Percentiles rank a stretch among this genome's conserved stretches.
phyloP scores from a whole-genome alignment of 1,140 invertebrate species.

The Helicoverpa armigera region DNA sequence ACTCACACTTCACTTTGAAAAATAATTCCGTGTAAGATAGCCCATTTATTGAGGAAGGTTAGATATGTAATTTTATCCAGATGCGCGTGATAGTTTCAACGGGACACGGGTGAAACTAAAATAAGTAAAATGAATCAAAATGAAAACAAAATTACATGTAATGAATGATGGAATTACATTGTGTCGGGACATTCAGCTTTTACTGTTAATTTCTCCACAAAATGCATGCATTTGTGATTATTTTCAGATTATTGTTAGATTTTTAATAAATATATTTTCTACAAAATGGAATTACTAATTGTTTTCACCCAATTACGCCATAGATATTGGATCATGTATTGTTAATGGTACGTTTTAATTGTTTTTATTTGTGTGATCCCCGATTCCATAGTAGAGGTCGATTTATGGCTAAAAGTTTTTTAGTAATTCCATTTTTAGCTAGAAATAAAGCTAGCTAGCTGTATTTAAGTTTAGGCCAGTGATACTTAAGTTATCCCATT shows the following conservation, averaged over 20 bases:
- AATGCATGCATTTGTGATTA: neutral
- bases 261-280: slow-evolving; percentile 40
- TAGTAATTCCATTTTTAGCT: slow-evolving; percentile 57
- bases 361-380: slow-evolving; percentile 49
- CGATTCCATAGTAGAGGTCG: slow-evolving; percentile 44
- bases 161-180: no score
- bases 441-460: no score
- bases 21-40: no score
- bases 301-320: slow-evolving; percentile 13
- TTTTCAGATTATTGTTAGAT: slow-evolving; percentile 32
- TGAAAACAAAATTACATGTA: no score
- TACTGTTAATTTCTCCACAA: neutral
- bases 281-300: slow-evolving; percentile 81
- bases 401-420: slow-evolving; percentile 42
- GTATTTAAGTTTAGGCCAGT: no score
- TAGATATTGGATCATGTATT: slow-evolving; percentile 13
- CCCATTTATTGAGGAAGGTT: no score
- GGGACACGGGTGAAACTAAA: no score
- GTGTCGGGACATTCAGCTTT: slow-evolving; percentile 4
- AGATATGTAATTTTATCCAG: no score
- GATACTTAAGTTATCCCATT: no score
- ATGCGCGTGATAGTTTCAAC: no score
- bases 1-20: no score
- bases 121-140: no score
- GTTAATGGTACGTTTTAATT: slow-evolving; percentile 63